Evolutionary conservation across 2,888 invertebrate species (phyloP), one percentile per base, ranked within the genome.

Genomic region (Amphipyra berbera): DNA sequence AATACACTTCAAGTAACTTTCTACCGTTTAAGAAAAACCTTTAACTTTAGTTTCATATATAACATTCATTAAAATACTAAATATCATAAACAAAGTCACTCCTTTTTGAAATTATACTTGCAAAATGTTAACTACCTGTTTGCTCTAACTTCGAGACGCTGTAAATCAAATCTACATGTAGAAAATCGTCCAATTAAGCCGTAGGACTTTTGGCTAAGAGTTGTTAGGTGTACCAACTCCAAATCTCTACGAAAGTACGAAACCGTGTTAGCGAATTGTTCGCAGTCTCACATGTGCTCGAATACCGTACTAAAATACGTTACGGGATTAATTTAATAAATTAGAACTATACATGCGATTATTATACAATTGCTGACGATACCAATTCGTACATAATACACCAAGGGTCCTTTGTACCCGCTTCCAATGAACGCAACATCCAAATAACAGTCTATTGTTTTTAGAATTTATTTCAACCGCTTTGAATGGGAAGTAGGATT

Each of bases 211-310:
- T 63, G 61, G 71, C 73, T 64, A 76, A 79, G 72, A 79, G 83
- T 78, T 78, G 79, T 79, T 78, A 77, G 71, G 61, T 71, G 62
- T 61, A 62, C 75, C 66, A 75, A 83, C 81, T 82, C 73, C 47
- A 59, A 73, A 77, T 75, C 72, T 72, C 73, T 61, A 55, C 68
- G 73, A 76, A 80, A 85, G 84, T 82, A 84, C 80, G 70, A 73
- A 82, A 82, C 79, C 76, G 68, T 84, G 85, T 83, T 82, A 76
- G 73, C 47, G 68, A 82, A 82, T 78, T 82, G 82, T 81, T 81
- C 68, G 55, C 59, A 67, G 61, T 63, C 55, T 64, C 49, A 58
- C 58, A 74, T 59, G 46, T 60, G 53, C 54, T 71, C 52, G 30
- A 57, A 56, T 50, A 62, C 41, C 50, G 60, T 55, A 53, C 48